phyloP scores from a whole-genome alignment of 30 jellyfish, hydroid and myxozoan species.

The Aurelia sp. region DNA sequence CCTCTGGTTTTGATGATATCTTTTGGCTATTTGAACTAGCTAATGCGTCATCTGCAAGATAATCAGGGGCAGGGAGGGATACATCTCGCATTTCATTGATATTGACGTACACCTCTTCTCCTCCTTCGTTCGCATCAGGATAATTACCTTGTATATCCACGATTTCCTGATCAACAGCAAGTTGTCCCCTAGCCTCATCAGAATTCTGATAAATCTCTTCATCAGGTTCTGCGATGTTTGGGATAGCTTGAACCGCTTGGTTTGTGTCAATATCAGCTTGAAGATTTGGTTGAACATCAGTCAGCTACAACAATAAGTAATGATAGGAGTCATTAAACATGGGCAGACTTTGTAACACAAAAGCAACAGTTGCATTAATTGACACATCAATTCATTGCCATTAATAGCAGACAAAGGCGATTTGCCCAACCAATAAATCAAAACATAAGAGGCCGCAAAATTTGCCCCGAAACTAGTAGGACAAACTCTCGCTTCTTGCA shows the following conservation, averaged over 20 bases:
- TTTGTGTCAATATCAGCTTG: neutral
- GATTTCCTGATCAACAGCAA: neutral
- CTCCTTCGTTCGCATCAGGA: neutral
- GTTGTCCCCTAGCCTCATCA: neutral
- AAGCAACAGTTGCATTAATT: too few species aligned
- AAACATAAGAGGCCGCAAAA: too few species aligned
- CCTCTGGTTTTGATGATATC: too few species aligned
- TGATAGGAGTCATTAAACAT: too few species aligned
- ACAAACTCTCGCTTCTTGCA: too few species aligned
- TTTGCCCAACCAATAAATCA: too few species aligned
- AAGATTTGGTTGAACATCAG: neutral
- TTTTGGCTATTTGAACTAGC: too few species aligned
- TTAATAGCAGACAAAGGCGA: too few species aligned
- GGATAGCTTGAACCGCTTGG: neutral
- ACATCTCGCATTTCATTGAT: neutral
- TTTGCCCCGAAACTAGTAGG: too few species aligned
- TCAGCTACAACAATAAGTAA: neutral
- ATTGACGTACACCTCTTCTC: slow-evolving; percentile 12
- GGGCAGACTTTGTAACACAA: too few species aligned
- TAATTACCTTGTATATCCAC: neutral
- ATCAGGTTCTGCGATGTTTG: neutral
- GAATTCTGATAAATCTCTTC: slow-evolving; percentile 7
- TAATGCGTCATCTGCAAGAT: too few species aligned
- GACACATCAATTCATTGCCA: too few species aligned
- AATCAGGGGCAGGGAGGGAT: slow-evolving; percentile 4